Evolutionary conservation across 2,888 invertebrate genomes (phyloP).

Genomic region (Eulithis prunata): DNA sequence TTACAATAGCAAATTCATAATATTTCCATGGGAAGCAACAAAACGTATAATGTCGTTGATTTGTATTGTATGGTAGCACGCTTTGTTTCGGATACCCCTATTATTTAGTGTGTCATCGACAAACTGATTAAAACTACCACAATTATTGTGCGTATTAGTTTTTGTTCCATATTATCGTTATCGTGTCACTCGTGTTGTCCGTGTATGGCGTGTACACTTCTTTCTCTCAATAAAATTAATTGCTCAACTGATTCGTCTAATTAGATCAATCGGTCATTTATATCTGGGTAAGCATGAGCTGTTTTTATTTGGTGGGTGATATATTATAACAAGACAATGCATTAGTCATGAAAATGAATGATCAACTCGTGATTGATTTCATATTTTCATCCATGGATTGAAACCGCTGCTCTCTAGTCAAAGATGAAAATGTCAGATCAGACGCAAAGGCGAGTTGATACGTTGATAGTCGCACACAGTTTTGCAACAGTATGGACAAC

Average conservation of each 20-base stretch:
- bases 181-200: slow-evolving; percentile 43
- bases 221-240: slow-evolving; percentile 41
- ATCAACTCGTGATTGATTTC: slow-evolving; percentile 1
- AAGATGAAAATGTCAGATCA: too few species aligned
- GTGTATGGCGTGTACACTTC: slow-evolving; percentile 26
- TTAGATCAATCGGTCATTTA: slow-evolving; percentile 30
- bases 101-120: slow-evolving; percentile 22
- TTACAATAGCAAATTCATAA: not conserved
- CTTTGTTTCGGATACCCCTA: slow-evolving; percentile 20
- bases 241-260: slow-evolving; percentile 19
- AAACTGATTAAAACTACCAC: slow-evolving; percentile 66
- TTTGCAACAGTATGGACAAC: too few species aligned
- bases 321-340: not conserved
- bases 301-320: slow-evolving; percentile 5
- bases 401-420: too few species aligned
- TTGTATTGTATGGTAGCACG: slow-evolving; percentile 3
- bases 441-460: too few species aligned
- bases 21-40: too few species aligned
- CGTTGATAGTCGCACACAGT: too few species aligned
- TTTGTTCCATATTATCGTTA: slow-evolving; percentile 55
- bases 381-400: not conserved
- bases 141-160: slow-evolving; percentile 58
- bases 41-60: too few species aligned
- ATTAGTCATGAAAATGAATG: not conserved
- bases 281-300: slow-evolving; percentile 18